Evolutionary conservation across 2,797 vertebrate species (phyloP), one percentile per base, ranked within the genome.

Genomic region (Eulemur coronatus): DNA sequence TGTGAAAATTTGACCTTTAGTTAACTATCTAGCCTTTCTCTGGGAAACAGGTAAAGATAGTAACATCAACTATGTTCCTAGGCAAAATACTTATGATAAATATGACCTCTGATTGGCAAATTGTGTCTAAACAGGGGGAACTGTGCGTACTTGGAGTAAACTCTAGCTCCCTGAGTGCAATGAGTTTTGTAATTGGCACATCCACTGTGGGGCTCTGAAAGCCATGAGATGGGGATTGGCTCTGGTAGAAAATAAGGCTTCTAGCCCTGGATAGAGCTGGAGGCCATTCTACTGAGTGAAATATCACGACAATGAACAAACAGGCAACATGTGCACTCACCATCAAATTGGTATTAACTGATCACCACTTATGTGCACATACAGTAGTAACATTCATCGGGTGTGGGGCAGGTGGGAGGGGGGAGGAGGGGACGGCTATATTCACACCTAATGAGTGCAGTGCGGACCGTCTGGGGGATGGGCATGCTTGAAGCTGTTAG

Each of bases 1-100:
- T 80, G 35, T 48, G 26, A 93, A 38, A 73, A 78, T 89, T 63
- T 89, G 33, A 67, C 30, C n/a, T 75, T 96, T 52, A 87, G 18
- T 52, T 75, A 73, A 85, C 4, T 59, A 63, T 69, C 33, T 55
- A 61, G 28, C 8, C 33, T 93, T 84, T 70, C 9, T 38, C 41
- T 43, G 20, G 57, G 73, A 96, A 75, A 35, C 24, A 57, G 48
- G 46, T 59, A 82, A 92, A 79, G 18, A 5, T 57, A 43, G 14
- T 69, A 30, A 76, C 48, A 41, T 65, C 72, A 73, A 3, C 65
- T 67, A 1, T 33, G 2, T 85, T 76, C 79, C 90, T 81, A 78
- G 35, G 35, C 28, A 86, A 1, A 28, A 22, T 65, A 26, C 28
- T 82, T 41, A 18, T 0, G 28, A 35, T 48, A 73, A 91, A 55